Evolutionary conservation across 1,140 invertebrate genomes (phyloP), one percentile per base, ranked within the genome.

Genomic region (Proctacanthus coquilletti): DNA sequence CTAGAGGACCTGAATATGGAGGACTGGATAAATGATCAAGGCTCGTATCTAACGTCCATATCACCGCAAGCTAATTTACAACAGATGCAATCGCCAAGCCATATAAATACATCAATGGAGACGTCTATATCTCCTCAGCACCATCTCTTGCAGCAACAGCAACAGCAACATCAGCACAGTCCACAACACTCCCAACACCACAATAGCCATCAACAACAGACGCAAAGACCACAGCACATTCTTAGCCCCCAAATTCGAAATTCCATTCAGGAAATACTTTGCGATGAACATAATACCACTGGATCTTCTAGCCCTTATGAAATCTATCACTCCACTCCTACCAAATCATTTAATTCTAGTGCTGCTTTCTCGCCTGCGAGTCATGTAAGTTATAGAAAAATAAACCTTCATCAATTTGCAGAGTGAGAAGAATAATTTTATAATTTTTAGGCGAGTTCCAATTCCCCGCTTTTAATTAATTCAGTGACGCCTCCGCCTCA

Each of bases 1-100:
- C 49, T 85, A 18, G 80, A 77, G 41, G 83, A 86, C 60, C 66
- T 88, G 21, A 86, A 82, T 63, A 84, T 88, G 58, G 83, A 87
- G 56, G 84, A 87, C 57, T 58, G n/a, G n/a, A n/a, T n/a, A n/a
- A n/a, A n/a, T n/a, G n/a, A n/a, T n/a, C n/a, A n/a, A n/a, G n/a
- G n/a, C n/a, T n/a, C n/a, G n/a, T n/a, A n/a, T n/a, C n/a, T n/a
- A n/a, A n/a, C n/a, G n/a, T n/a, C n/a, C n/a, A n/a, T n/a, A n/a
- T n/a, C n/a, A n/a, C n/a, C n/a, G n/a, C n/a, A n/a, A n/a, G n/a
- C n/a, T n/a, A n/a, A n/a, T n/a, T n/a, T n/a, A n/a, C n/a, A n/a
- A n/a, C n/a, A n/a, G n/a, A n/a, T n/a, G n/a, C n/a, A n/a, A 9
- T 27, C 23, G 8, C 23, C 23, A 9, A 13, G 23, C 8, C 23